Conservation (phyloP, 2,797 vertebrate genomes). For the Chanos chanos region DNA sequence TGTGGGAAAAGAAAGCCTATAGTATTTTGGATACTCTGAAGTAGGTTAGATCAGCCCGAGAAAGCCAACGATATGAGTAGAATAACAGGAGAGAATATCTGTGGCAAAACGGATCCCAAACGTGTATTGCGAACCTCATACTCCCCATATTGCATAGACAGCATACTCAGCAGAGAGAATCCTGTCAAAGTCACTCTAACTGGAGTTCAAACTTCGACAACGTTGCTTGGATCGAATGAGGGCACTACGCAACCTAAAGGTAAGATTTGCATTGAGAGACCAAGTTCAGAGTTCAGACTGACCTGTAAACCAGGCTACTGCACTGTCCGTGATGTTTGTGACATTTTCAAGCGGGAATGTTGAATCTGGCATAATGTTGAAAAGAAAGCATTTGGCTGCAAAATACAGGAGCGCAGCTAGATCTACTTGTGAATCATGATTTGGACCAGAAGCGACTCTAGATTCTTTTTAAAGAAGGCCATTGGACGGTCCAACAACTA, state of each 20-base stretch:
- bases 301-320: too few relatives aligned
- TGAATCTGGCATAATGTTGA: too few relatives aligned
- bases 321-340: not conserved
- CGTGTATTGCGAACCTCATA: slow-evolving; percentile 79
- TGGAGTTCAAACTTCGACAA: slow-evolving; percentile 64
- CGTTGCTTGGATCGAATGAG: slow-evolving; percentile 63
- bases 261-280: slow-evolving; percentile 16
- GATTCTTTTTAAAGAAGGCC: too few relatives aligned
- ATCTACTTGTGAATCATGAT: too few relatives aligned
- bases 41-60: not conserved
- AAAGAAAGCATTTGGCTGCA: too few relatives aligned
- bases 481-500: too few relatives aligned
- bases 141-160: slow-evolving; percentile 85
- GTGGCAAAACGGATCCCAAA: slow-evolving; percentile 74
- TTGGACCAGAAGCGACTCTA: too few relatives aligned
- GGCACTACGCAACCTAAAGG: slow-evolving; percentile 57
- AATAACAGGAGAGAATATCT: slow-evolving; percentile 70
- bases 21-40: too few relatives aligned
- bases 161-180: slow-evolving; percentile 78
- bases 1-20: too few relatives aligned
- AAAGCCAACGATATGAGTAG: slow-evolving; percentile 66
- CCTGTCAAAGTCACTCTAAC: slow-evolving; percentile 75
- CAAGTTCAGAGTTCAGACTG: too few relatives aligned
- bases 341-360: too few relatives aligned
- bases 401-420: too few relatives aligned